phyloP scores from a whole-genome alignment of 2,113 vertebrate species.

The Triplophysa rosa region DNA sequence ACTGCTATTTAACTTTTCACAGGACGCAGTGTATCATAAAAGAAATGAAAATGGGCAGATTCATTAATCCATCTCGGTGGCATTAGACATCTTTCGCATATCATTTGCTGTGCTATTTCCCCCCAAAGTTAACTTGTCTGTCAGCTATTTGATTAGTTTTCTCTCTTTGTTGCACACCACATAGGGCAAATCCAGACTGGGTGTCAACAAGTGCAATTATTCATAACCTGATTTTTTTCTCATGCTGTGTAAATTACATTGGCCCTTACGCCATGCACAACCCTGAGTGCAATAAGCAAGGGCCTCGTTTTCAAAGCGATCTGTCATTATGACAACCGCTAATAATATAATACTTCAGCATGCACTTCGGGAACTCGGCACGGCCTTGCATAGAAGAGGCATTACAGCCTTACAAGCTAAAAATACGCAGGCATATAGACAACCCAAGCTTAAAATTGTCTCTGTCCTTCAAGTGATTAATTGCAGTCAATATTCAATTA shows the following conservation, averaged over 20 bases:
- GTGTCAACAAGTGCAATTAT: background rate
- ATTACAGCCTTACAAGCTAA: background rate
- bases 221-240: background rate
- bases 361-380: background rate
- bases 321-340: slow-evolving; percentile 45
- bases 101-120: background rate
- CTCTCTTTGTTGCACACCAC: background rate
- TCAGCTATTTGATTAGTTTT: background rate
- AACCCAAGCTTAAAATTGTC: slow-evolving; percentile 14
- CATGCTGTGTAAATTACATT: slow-evolving; percentile 22
- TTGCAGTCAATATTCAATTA: slow-evolving; percentile 51
- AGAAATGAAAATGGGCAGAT: background rate
- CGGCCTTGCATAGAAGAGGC: slow-evolving; percentile 15
- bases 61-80: background rate
- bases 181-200: background rate
- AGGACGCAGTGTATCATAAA: background rate
- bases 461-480: slow-evolving; percentile 43
- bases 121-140: background rate
- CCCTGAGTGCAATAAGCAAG: slow-evolving; percentile 16
- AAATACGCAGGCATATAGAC: background rate
- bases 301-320: slow-evolving; percentile 34
- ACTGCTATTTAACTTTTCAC: too few relatives aligned
- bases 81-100: background rate
- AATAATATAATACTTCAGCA: slow-evolving; percentile 41
- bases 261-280: slow-evolving; percentile 25